Conservation (phyloP, 2,113 vertebrate species). For the Onychorhynchus coronatus region DNA sequence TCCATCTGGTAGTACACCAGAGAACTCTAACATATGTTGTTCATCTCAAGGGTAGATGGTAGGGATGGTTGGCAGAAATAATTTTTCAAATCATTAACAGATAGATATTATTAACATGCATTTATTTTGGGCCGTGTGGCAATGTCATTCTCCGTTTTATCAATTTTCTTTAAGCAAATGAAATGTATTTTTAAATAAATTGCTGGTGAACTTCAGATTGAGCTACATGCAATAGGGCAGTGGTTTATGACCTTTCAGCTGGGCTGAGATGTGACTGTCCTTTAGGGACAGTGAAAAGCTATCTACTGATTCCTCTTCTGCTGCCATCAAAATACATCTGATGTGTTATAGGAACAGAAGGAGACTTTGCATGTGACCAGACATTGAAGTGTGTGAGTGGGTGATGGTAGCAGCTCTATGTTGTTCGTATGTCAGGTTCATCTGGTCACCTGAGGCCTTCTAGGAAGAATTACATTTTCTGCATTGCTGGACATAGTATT, state of each 20-base stretch:
- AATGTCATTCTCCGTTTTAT: background rate
- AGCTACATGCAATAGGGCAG: background rate
- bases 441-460: background rate
- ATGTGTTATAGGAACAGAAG: background rate
- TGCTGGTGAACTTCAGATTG: background rate
- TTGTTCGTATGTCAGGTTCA: background rate
- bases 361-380: background rate
- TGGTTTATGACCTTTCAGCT: background rate
- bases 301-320: background rate
- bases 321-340: background rate
- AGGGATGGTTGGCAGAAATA: background rate
- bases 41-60: background rate
- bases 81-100: background rate
- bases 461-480: background rate
- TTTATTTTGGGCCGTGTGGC: background rate
- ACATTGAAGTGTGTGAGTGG: fast-evolving
- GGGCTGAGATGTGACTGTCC: background rate
- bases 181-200: background rate
- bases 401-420: background rate
- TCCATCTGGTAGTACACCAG: background rate
- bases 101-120: background rate
- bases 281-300: background rate
- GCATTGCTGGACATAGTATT: background rate
- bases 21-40: background rate
- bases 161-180: background rate